Evolutionary conservation across 2,113 vertebrate species (phyloP), one percentile per base, ranked within the genome.

Genomic region (Hucho hucho): DNA sequence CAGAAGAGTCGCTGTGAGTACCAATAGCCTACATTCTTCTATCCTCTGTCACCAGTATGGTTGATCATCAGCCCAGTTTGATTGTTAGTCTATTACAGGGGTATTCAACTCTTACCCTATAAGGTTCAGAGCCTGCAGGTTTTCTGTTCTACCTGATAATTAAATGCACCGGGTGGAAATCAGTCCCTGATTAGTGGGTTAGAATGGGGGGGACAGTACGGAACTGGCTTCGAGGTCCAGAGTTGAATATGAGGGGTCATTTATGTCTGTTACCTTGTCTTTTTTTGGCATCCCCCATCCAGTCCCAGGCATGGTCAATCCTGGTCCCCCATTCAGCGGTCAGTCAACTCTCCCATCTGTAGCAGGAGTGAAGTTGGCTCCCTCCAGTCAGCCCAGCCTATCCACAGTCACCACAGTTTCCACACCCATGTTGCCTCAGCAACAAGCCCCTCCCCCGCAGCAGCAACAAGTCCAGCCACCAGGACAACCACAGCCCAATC

Each of bases 1-100:
- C 95, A 97, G 90, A 95, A 95, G 85, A 93, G 72, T 1, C 93
- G 93, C 81, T 96, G 96, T 97, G 87, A 95, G 96, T 93, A 64
- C 68, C 25, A 18, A 64, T 65, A n/a, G 58, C 70, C 70, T 47
- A 47, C 37, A 58, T 32, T 72, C 24, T 56, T 24, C 49, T 24
- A 56, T 64, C 68, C 56, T 78, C 69, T 80, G 67, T 61, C 72
- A 66, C 74, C 56, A 72, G 16, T 22, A 26, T 73, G 58, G 1
- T 73, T 56, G 28, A n/a, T 29, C 46, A 9, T 61, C n/a, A 24
- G n/a, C 58, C n/a, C 58, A 20, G n/a, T 4, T 53, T 9, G n/a
- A 61, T 22, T 61, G 22, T 24, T 13, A 18, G 18, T 65, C n/a
- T 22, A 43, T 43, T 43, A 43, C 9, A 43, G 7, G 37, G 9